Evolutionary conservation across 2,113 vertebrate genomes (phyloP), one percentile per base, ranked within the genome.

Genomic region (Edolisoma coerulescens): DNA sequence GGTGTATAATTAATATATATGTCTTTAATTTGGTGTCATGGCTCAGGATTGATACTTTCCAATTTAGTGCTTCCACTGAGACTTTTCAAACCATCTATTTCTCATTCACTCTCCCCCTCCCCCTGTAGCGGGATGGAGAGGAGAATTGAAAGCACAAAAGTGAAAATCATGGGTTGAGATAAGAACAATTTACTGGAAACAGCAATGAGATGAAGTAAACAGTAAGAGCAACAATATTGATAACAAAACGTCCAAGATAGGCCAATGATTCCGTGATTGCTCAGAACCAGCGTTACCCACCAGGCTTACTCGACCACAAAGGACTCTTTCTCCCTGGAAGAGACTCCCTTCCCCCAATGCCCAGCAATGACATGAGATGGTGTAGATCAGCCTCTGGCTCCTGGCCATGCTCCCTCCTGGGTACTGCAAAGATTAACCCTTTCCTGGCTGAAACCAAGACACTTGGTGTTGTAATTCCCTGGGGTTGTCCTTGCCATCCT

Each of bases 51-150:
- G 13, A 18, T 49, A 15, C 11, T 52, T 5, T 59, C 44, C 6
- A 26, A 22, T 44, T 76, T 27, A 59, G 23, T 26, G 26, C 21
- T 67, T 67, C 21, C 37, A 76, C 32, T 86, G 32, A 26, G 61
- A 50, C 20, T 67, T 65, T 75, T 41, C 21, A 32, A 50, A 41
- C 24, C 71, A 35, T 20, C 2, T 7, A 24, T 20, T 9, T 27
- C 81, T 45, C 28, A 27, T 22, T 64, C 0, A 0, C 11, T 74
- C 17, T 45, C 4, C 33, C 17, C 17, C 6, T 53, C 33, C 61
- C 28, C 39, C 47, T 64, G 11, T 10, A 64, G 28, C 0, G 0
- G 18, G 14, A 39, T 27, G 27, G 57, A 63, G 39, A 35, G 19
- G 44, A 45, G 33, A 73, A 53, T 9, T 63, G 47, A 44, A 63